Conservation (phyloP, 2,888 invertebrate genomes). For the Morpho achilles region DNA sequence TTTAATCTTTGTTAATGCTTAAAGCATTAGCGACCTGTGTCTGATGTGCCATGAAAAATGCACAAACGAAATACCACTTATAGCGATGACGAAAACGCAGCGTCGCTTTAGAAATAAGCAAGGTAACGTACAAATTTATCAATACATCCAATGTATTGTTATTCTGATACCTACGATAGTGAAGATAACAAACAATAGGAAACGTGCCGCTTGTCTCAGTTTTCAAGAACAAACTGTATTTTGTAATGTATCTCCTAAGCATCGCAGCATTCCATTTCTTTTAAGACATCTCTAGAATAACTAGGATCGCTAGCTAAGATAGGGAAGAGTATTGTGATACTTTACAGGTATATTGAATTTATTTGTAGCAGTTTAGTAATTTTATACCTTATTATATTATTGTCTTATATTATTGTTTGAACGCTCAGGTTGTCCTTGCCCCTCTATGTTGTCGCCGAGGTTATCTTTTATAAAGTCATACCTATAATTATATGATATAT, state of each 20-base stretch:
- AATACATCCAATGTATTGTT: not conserved
- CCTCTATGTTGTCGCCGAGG: no score
- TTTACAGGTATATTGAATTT: no score
- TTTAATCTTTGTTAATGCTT: slow-evolving; percentile 10
- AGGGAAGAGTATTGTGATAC: not conserved
- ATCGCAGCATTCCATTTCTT: slow-evolving; percentile 11
- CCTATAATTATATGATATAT: no score
- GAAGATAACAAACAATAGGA: slow-evolving; percentile 1
- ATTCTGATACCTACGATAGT: not conserved
- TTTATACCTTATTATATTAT: no score
- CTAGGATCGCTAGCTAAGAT: not conserved
- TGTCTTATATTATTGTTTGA: no score
- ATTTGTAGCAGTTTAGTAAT: no score
- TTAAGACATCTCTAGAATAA: not conserved
- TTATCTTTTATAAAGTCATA: no score
- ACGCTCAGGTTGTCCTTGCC: no score
- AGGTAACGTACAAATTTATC: no score
- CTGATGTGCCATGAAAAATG: slow-evolving; percentile 3
- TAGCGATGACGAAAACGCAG: slow-evolving; percentile 10
- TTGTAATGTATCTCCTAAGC: not conserved
- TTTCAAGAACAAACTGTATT: slow-evolving; percentile 4
- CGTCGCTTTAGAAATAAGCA: not conserved
- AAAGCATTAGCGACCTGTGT: slow-evolving; percentile 28
- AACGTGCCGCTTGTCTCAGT: not conserved
- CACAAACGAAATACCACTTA: slow-evolving; percentile 5